Evolutionary conservation across 1,140 invertebrate genomes (phyloP).

Genomic region (Pantala flavescens): DNA sequence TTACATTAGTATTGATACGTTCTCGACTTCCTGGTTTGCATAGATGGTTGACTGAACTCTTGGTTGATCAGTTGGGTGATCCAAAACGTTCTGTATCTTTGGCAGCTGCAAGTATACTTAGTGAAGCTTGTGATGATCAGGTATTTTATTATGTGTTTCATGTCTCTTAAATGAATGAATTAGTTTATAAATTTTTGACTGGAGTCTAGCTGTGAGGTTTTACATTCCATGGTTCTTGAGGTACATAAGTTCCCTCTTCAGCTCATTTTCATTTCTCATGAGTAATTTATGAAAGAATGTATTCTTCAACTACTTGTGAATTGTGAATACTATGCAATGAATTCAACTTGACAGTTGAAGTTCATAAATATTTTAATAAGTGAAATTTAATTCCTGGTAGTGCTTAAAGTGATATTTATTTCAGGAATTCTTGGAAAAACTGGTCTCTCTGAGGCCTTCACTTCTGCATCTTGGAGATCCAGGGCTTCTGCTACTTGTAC

Average conservation of each 20-base stretch:
- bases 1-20: slow-evolving; percentile 73
- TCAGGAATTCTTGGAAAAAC: slow-evolving; percentile 61
- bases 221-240: too few species aligned
- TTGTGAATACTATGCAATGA: too few species aligned
- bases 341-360: too few species aligned
- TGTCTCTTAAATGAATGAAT: too few species aligned
- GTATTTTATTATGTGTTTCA: slow-evolving; percentile 38
- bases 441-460: slow-evolving; percentile 62
- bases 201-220: too few species aligned
- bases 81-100: slow-evolving; percentile 60
- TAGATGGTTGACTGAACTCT: slow-evolving; percentile 70
- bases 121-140: slow-evolving; percentile 82
- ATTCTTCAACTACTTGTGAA: too few species aligned
- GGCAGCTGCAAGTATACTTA: slow-evolving; percentile 69
- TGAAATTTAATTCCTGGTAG: too few species aligned
- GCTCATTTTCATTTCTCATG: too few species aligned
- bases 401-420: slow-evolving; percentile 16
- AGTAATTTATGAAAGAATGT: too few species aligned
- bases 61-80: slow-evolving; percentile 74
- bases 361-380: too few species aligned
- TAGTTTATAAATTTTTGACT: too few species aligned
- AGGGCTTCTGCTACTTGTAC: slow-evolving; percentile 67
- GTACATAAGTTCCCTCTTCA: too few species aligned
- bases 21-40: slow-evolving; percentile 49
- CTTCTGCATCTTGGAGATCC: slow-evolving; percentile 69